Conservation (phyloP, 2,888 invertebrate species). For the Pomacea canaliculata region DNA sequence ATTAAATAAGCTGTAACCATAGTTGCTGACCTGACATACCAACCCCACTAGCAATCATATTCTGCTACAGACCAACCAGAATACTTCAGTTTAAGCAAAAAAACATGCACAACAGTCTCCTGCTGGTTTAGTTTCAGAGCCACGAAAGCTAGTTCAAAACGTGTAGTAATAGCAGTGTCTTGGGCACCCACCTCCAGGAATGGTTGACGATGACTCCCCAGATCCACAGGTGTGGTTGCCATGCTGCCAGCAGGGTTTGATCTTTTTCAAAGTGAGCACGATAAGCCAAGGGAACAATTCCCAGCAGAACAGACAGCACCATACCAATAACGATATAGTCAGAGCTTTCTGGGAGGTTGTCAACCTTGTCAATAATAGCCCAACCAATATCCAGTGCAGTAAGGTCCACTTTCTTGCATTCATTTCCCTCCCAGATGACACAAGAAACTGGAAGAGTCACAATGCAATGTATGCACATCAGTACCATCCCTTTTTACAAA, state of each 20-base stretch:
- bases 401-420: conserved; percentile 91
- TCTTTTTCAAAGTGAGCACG: conserved; percentile 57
- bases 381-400: conserved; percentile 95
- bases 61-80: too few species aligned
- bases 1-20: too few species aligned
- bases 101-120: too few species aligned
- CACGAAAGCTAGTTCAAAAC: too few species aligned
- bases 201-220: conserved; percentile 32
- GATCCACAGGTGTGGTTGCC: conserved; percentile 35
- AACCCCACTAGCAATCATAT: too few species aligned
- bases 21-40: too few species aligned
- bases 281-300: conserved; percentile 59
- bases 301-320: conserved; percentile 62
- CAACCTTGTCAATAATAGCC: conserved; percentile 91
- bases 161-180: too few species aligned
- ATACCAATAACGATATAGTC: conserved; percentile 81
- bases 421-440: conserved; percentile 92
- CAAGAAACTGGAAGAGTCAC: conserved; percentile 82
- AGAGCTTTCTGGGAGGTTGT: conserved; percentile 82
- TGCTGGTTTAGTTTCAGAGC: too few species aligned
- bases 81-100: too few species aligned
- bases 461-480: not conserved
- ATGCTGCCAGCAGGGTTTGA: conserved; percentile 28
- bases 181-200: conserved; percentile 46
- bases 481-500: not conserved